Evolutionary conservation across 92 coral and sea anemone genomes (phyloP), one percentile per base, ranked within the genome.

Genomic region (Porites evermanni): DNA sequence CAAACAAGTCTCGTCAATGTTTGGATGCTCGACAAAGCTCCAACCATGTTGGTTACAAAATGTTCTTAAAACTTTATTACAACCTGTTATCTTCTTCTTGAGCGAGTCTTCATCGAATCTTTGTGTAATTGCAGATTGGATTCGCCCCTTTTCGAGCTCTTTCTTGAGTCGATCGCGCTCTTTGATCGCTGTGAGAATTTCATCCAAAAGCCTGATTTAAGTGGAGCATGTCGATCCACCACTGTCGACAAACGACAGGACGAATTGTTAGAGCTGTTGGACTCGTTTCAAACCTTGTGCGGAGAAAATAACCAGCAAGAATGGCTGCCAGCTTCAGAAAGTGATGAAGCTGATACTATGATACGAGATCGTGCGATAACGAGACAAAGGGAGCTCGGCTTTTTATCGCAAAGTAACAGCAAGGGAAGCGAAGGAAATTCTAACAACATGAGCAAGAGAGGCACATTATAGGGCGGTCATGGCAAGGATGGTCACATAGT

Each of bases 211-310:
- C n/a, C n/a, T n/a, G n/a, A n/a, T n/a, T n/a, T n/a, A n/a, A n/a
- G n/a, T n/a, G n/a, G n/a, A n/a, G n/a, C n/a, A n/a, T n/a, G n/a
- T n/a, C n/a, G n/a, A n/a, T n/a, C n/a, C n/a, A n/a, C n/a, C n/a
- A n/a, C n/a, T n/a, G n/a, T n/a, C n/a, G n/a, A n/a, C n/a, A 78
- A 78, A 60, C 14, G 82, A 17, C 72, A 72, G 82, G 44, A 65
- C 38, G 72, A 78, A 78, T 78, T 78, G 32, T 12, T 64, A 44
- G 72, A 61, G 44, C n/a, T 64, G 29, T 12, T 44, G 82, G 74
- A 79, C 0, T 2, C 18, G 20, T 61, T 61, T 50, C 73, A 79
- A 79, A 16, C 61, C 63, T 64, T 79, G 83, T 64, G 20, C 73
- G 19, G 18, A 50, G 83, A 79, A 64, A 79, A 65, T 10, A 26